These are phyloP conservation scores for Gyrodactylus bullatarudis DNA, from an alignment of 1,140 invertebrate genomes.

Conservation along the genomic window DNA sequence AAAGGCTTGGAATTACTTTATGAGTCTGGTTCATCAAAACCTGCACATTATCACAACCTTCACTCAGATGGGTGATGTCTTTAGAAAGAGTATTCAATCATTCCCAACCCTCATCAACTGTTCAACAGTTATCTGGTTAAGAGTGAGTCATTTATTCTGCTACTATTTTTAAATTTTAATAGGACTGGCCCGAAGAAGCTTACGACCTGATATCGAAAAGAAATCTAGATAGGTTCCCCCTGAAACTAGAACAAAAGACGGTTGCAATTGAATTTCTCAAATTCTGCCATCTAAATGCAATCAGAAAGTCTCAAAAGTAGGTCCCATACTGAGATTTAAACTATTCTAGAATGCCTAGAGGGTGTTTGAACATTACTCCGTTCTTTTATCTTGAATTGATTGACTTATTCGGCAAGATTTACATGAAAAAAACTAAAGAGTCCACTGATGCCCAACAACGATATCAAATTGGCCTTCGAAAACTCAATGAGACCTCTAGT, in stretches of 20 bases:
- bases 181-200: constrained; percentile 21
- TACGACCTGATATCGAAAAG: constrained; percentile 18
- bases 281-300: not conserved
- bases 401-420: constrained; percentile 18
- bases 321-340: constrained; percentile 2
- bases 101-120: constrained; percentile 21
- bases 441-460: constrained; percentile 37
- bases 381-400: constrained; percentile 20
- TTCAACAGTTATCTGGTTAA: constrained; percentile 20
- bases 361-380: constrained; percentile 18
- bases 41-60: constrained; percentile 20
- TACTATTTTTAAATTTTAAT: constrained; percentile 10
- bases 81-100: constrained; percentile 18
- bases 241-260: constrained; percentile 14
- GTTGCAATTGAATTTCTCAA: constrained; percentile 12
- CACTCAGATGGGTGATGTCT: constrained; percentile 19
- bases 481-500: constrained; percentile 17
- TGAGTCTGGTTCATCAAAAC: constrained; percentile 16
- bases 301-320: constrained; percentile 13
- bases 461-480: constrained; percentile 23
- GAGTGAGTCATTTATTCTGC: constrained; percentile 11
- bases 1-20: constrained; percentile 20
- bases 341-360: constrained; percentile 10
- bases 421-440: constrained; percentile 23
- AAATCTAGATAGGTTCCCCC: constrained; percentile 19